Percentiles rank a stretch among this genome's conserved stretches.
Evolutionary conservation across 2,888 invertebrate species (phyloP).

Genomic region (Volucella inflata): DNA sequence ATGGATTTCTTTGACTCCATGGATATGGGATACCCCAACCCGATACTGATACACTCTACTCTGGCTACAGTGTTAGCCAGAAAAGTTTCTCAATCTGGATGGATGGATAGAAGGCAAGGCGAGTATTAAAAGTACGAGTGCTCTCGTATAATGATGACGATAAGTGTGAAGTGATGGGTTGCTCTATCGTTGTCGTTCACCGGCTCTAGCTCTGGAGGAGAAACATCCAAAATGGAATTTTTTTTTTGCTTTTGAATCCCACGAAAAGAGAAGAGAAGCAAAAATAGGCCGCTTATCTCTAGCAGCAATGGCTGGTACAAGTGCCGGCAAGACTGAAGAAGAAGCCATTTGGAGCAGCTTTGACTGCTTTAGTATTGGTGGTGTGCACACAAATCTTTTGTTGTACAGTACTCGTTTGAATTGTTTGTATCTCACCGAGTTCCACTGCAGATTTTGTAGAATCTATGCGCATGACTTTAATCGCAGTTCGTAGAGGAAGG

Average conservation of each 20-base stretch:
- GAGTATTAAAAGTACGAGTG: neutral
- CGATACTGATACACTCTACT: neutral
- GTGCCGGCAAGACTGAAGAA: slow-evolving; percentile 46
- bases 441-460: slow-evolving; percentile 59
- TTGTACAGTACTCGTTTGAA: slow-evolving; percentile 40
- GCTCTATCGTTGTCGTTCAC: too few relatives aligned
- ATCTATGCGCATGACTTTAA: slow-evolving; percentile 65
- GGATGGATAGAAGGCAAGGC: slow-evolving; percentile 1
- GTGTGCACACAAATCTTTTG: neutral
- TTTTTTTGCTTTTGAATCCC: slow-evolving; percentile 2
- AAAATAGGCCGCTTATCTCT: slow-evolving; percentile 53
- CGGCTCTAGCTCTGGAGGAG: slow-evolving; percentile 9
- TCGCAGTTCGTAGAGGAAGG: slow-evolving; percentile 60
- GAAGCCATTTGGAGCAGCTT: slow-evolving; percentile 49
- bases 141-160: neutral
- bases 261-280: slow-evolving; percentile 19
- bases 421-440: slow-evolving; percentile 1
- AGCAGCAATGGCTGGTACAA: slow-evolving; percentile 2
- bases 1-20: slow-evolving; percentile 2
- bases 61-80: neutral
- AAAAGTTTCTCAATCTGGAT: slow-evolving; percentile 3
- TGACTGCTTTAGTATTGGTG: slow-evolving; percentile 41
- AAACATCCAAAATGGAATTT: slow-evolving; percentile 35
- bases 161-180: slow-evolving; percentile 4
- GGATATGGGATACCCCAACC: neutral